Conservation (phyloP, 2,797 vertebrate species). For the Sorex maritimensis region DNA sequence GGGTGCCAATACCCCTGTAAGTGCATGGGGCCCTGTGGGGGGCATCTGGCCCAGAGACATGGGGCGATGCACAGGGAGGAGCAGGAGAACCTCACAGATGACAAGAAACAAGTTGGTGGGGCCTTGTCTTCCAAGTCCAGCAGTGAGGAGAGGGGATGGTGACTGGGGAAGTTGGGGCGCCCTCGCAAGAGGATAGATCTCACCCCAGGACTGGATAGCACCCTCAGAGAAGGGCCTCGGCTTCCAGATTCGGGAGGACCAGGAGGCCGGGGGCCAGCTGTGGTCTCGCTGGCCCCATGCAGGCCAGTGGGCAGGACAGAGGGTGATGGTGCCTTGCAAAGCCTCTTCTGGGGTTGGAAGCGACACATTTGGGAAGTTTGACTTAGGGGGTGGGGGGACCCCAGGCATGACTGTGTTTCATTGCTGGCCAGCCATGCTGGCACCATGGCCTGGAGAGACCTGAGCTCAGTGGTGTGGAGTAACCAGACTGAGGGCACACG, state of each 20-base stretch:
- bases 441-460: background rate
- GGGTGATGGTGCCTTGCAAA: fast-evolving
- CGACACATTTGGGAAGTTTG: background rate
- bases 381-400: background rate
- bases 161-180: background rate
- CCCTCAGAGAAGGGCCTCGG: fast-evolving
- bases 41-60: too few species aligned
- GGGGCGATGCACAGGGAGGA: background rate
- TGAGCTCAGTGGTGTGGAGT: background rate
- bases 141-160: background rate
- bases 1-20: too few species aligned
- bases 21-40: too few species aligned
- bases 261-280: background rate
- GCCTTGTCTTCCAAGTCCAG: background rate
- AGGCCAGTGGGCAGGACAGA: background rate
- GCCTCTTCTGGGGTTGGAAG: background rate
- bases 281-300: too few species aligned
- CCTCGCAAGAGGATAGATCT: too few species aligned
- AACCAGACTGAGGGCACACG: background rate
- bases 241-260: background rate
- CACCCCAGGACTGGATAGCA: too few species aligned
- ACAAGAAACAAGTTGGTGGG: background rate
- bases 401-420: fast-evolving
- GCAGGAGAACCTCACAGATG: fast-evolving
- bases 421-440: too few species aligned